Base-by-base conservation (phyloP, 2,888 invertebrate species). In the Litoditis marina region DNA sequence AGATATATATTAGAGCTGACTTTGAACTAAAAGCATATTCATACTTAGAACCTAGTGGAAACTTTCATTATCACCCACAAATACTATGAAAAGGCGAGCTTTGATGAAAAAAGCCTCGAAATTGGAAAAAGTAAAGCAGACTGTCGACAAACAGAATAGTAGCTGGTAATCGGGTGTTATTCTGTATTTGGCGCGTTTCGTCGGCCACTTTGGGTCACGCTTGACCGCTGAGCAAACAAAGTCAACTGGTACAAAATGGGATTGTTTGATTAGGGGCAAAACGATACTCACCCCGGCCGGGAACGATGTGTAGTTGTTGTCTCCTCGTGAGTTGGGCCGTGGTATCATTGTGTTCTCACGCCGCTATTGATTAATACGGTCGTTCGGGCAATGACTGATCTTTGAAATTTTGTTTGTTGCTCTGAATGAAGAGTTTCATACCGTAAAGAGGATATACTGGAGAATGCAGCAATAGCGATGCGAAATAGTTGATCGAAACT, bases 281-380 rank as follows among this genome's bases (percentile, higher is more conserved):
- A 55, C 27, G 60, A 30, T 28, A 58, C 65, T 66, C 19, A 66
- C 62, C 42, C 66, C 62, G 27, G 66, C 59, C 22, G 66, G 66
- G 51, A 66, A 66, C 19, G 39, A 56, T n/a, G 66, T 66, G 49
- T 47, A 57, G 49, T 36, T 57, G 57, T 57, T n/a, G n/a, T n/a
- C n/a, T n/a, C n/a, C 57, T 13, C 57, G 57, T 32, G 57, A 57
- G n/a, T 30, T 19, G 25, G 47, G 47, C 8, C 57, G 27, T 30
- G 46, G 46, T 22, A 57, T 57, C 57, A 47, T 47, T 2, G n/a
- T 31, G 8, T 34, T 32, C 36, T 2, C 30, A n/a, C 39, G 31
- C 54, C 39, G 55, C 39, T 39, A 39, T 42, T 55, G 44, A 42
- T 55, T 42, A 42, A 16, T 42, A 19, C 5, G 42, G 11, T 42